Base-by-base conservation (phyloP, 2,797 vertebrate species). In the Dermochelys coriacea region DNA sequence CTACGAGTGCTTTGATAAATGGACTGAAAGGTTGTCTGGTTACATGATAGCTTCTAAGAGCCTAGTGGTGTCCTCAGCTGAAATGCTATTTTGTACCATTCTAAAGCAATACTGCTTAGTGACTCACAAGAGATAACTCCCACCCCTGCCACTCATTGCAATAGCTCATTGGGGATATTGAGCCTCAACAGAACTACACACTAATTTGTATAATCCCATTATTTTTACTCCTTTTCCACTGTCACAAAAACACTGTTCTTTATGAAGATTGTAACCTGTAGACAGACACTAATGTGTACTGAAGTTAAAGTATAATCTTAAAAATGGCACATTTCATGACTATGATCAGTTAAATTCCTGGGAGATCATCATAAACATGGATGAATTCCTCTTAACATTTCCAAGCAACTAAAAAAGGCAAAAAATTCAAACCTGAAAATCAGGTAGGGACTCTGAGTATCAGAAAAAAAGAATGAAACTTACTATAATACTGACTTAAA, bases 1-100 rank as follows among this genome's bases (percentile, higher is more conserved):
- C 89, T 97, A 88, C 75, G 93, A 97, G 93, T 57, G 85, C 91
- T 98, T 91, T 98, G 98, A 98, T 98, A 98, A 98, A 98, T 97
- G 96, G 96, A 91, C 82, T 93, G 86, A 97, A 96, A 97, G 97
- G 97, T 97, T 96, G 96, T 97, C 95, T 98, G 94, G 79, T 94
- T 97, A 97, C 93, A 95, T 93, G 85, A 88, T 2, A 29, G 93
- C 68, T 94, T 98, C 92, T 85, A 92, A 87, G 74, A 94, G 92
- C 61, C 85, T 96, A 5, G 82, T 95, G 52, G 81, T 94, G 84
- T 94, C 97, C 96, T 97, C 92, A 89, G 92, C 89, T 89, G 94
- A 96, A 95, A 97, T 92, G 95, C 88, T 93, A 29, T 80, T 91
- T 88, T 95, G 90, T 86, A 82, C 91, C 84, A 91, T 91, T 90